Evolutionary conservation across 2,888 invertebrate genomes (phyloP), one percentile per base, ranked within the genome.

Genomic region (Acrocyrtus sp.): DNA sequence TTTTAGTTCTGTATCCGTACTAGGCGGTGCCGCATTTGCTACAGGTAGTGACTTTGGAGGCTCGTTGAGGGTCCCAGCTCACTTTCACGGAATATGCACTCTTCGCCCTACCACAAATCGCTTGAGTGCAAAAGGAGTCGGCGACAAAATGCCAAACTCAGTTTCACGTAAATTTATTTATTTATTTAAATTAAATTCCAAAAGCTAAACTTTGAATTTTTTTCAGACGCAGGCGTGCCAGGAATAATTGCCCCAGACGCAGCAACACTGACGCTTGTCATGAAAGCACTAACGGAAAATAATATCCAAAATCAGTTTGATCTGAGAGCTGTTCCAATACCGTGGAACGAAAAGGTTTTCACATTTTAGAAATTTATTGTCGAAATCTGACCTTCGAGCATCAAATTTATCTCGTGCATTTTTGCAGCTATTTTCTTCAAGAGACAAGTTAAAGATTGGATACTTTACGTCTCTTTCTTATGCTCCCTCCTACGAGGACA

Each of bases 1-100:
- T n/a, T n/a, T n/a, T n/a, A n/a, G n/a, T n/a, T n/a, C n/a, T n/a
- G n/a, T n/a, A n/a, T n/a, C n/a, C n/a, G n/a, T 47, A 15, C 17
- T 6, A 47, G 83, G 83, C 17, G 86, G 84, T 84, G 41, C 50
- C 3, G 22, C 54, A 1, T 21, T 73, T 19, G 73, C 50, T 1
- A 57, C 56, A n/a, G 85, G 85, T 2, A 82, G 83, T 26, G 86
- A 87, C 68, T 82, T 85, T 15, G 86, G 85, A n/a, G 86, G 86
- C 50, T 85, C 85, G 51, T 83, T 86, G 19, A 81, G 87, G 21
- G 83, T 85, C 45, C 87, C 87, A 0, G 82, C 85, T n/a, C 82
- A 83, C 69, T 83, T 85, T 78, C 84, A 85, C 83, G 87, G 86
- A 0, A 81, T 83, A 17, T 83, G 81, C 62, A 83, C 84, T 26